Base-by-base conservation (phyloP, 1,140 invertebrate genomes). In the Scaptomyza hsui region DNA sequence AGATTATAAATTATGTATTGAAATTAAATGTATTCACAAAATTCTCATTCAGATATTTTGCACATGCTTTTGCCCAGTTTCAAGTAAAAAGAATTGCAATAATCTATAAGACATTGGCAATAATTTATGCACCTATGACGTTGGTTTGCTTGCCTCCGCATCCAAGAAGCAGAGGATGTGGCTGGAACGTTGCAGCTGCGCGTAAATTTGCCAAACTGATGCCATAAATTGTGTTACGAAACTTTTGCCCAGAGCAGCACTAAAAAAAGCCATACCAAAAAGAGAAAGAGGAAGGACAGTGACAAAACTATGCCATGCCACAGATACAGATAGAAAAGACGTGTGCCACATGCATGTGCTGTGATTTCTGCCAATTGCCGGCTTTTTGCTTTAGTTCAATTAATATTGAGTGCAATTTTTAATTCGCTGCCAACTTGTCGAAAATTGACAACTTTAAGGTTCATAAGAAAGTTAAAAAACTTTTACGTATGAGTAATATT, bases 91-190 rank as follows among this genome's bases (percentile, higher is more conserved):
- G 15, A 72, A 69, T 56, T 39, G 49, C 51, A 72, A 64, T 67
- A 78, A 86, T 51, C 53, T 71, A 63, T 56, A 60, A 13, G 32
- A 48, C 72, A 81, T 81, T 64, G 78, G 57, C 47, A 41, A 86
- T 81, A 88, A 88, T 65, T 81, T 81, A 81, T 78, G 74, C 67
- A 76, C 60, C 70, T 88, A 63, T 78, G 75, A 72, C 77, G 75
- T 59, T 65, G 39, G 55, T 56, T 56, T 18, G 53, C 21, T 41
- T 62, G 16, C 2, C 29, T 29, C 53, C 47, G 39, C 35, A 44
- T 74, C 47, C 19, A 37, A 18, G n/a, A n/a, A n/a, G n/a, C n/a
- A 5, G 24, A 57, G 49, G 55, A 19, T 49, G 57, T 68, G 13
- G 42, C 52, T 49, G 42, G 26, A 7, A 29, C 37, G 26, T 42